Evolutionary conservation across 2,888 invertebrate genomes (phyloP), one percentile per base, ranked within the genome.

Genomic region (Polyploca ridens): DNA sequence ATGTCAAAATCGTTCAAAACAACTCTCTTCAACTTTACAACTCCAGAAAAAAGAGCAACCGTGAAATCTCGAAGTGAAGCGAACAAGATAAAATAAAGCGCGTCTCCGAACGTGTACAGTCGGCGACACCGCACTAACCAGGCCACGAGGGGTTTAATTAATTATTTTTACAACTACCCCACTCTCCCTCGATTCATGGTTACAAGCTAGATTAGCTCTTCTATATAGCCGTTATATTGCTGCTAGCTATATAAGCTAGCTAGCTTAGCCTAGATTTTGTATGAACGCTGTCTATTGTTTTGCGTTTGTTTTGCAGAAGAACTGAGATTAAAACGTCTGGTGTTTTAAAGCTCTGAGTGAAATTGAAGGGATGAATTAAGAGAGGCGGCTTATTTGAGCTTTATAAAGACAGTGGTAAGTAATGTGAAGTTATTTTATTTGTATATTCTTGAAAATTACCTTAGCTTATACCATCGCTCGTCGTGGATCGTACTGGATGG

Each of bases 101-200:
- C 1, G 54, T 54, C 54, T 54, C 10, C 10, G 4, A 54, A 3
- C 19, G 54, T 54, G 19, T 16, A 7, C 19, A 3, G 54, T 54
- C 54, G 16, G 54, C 54, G 54, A 54, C 54, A 64, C 60, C 63
- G 62, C 33, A 64, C 38, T 57, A 38, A 62, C 61, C 58, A 64
- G 63, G 61, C 46, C 49, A 41, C 62, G 62, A 62, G 64, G 19
- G 54, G 54, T 54, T 65, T 71, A 66, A 68, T 69, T 71, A 68
- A 71, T 71, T 70, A 72, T 71, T 72, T 72, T 71, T 67, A 64
- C 66, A 62, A 60, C 63, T 59, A 63, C 68, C 58, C 60, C 57
- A 16, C 63, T 62, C 41, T 41, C 10, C 62, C 5, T 54, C 57
- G 16, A 38, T 41, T 16, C 63, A 60, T 54, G 19, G 19, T 54